Evolutionary conservation across 2,797 vertebrate genomes (phyloP).

Genomic region (Nothura maculosa): DNA sequence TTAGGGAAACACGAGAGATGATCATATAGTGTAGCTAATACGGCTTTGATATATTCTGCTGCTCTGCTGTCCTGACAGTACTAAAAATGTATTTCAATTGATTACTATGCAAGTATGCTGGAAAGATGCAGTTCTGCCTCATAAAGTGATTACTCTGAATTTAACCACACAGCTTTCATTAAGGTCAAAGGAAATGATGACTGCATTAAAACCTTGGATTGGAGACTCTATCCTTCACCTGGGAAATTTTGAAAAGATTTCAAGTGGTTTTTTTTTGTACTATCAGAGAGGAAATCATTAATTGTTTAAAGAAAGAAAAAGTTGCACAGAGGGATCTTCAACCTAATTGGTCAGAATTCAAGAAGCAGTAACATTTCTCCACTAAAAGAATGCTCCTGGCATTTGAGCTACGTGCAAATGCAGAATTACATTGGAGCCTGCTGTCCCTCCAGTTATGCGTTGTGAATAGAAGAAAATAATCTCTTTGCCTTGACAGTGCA

Average conservation of each 20-base stretch:
- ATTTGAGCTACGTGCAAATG: neutral
- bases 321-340: neutral
- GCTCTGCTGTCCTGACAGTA: neutral
- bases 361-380: neutral
- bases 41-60: neutral
- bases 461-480: neutral
- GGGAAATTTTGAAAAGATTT: neutral
- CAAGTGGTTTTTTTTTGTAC: neutral
- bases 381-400: neutral
- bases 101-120: neutral
- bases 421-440: neutral
- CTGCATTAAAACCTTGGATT: neutral
- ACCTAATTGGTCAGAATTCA: neutral
- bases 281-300: neutral
- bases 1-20: neutral
- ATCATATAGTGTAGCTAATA: rapidly evolving
- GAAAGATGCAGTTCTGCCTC: conserved; percentile 13
- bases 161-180: conserved; percentile 31
- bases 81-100: conserved; percentile 7
- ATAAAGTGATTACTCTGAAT: conserved; percentile 30
- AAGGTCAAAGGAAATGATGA: conserved; percentile 29
- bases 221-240: neutral
- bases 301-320: neutral
- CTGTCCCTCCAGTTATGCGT: neutral
- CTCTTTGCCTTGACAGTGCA: neutral